Evolutionary conservation across 2,888 invertebrate genomes (phyloP), one percentile per base, ranked within the genome.

Genomic region (Tenthredo mesomela): DNA sequence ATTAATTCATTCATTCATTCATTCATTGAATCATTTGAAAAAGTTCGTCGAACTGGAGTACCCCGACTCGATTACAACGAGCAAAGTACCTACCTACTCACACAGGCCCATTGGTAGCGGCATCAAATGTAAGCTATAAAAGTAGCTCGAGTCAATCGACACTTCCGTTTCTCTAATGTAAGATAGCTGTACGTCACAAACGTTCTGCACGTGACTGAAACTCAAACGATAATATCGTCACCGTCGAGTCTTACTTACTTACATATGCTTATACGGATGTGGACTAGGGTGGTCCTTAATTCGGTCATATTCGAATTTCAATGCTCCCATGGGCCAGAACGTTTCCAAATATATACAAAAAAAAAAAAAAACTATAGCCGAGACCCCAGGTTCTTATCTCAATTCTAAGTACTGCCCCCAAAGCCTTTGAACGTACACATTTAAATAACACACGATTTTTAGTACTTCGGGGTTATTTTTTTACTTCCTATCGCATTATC

Each of bases 121-220:
- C 43, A 25, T 21, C 12, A 43, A 73, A 40, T 40, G 73, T 43
- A 40, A 21, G 43, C 40, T 12, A 67, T 73, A 21, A 73, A 73
- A 73, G 10, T 43, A 43, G 29, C 67, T 33, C 67, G 67, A 29
- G 33, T 33, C 67, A 67, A 40, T 73, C 73, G 73, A 73, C 73
- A 29, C 43, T 73, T 40, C 73, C 73, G 40, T 40, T 73, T 43
- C 43, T 29, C 70, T 70, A 37, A 37, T 37, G 4, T 61, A 61
- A 61, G 61, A 61, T 61, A 61, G 54, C 15, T 25, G 29, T 70
- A 70, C 70, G 70, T 70, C 37, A 37, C 33, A 33, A n/a, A 61
- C 61, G 61, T 10, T 21, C 61, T 12, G 37, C 70, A 70, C 70
- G 70, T 70, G 70, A 70, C 70, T 70, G n/a, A 70, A 70, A 70